phyloP scores from a whole-genome alignment of 2,797 vertebrate species.

The Tragopan temminckii region DNA sequence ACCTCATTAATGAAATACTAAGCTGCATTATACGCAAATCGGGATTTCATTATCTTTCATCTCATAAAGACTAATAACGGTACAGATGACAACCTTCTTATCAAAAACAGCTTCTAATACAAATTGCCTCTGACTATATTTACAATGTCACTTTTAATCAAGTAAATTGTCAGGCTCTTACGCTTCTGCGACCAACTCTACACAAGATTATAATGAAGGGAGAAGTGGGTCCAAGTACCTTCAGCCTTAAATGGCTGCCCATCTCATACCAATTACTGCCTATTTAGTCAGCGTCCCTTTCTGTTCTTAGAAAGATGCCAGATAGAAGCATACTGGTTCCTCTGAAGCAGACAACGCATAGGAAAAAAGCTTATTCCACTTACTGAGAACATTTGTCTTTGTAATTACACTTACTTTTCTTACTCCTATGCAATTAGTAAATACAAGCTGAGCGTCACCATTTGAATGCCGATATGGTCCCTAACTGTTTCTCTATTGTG shows the following conservation, averaged over 20 bases:
- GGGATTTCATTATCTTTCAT: slow-evolving; percentile 55
- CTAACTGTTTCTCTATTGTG: not conserved
- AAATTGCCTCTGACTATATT: slow-evolving; percentile 73
- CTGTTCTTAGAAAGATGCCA: not conserved
- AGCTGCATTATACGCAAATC: slow-evolving; percentile 62
- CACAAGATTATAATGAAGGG: slow-evolving; percentile 12
- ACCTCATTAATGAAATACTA: slow-evolving; percentile 57
- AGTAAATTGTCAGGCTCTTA: slow-evolving; percentile 52
- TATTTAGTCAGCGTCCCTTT: slow-evolving; percentile 9
- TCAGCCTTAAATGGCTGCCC: slow-evolving; percentile 37
- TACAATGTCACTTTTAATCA: slow-evolving; percentile 75
- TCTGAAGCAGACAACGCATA: slow-evolving; percentile 14
- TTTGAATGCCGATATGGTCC: not conserved
- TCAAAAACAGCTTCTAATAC: slow-evolving; percentile 56
- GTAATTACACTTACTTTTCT: slow-evolving; percentile 40
- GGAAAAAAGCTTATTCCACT: slow-evolving; percentile 44
- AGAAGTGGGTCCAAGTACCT: slow-evolving; percentile 14
- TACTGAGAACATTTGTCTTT: slow-evolving; percentile 40
- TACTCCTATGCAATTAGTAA: slow-evolving; percentile 39
- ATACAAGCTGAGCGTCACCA: slow-evolving; percentile 37
- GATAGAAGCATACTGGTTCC: not conserved
- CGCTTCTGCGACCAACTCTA: slow-evolving; percentile 6
- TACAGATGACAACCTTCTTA: slow-evolving; percentile 60
- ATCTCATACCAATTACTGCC: slow-evolving; percentile 52
- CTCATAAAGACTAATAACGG: slow-evolving; percentile 37